Conservation (phyloP, 2,888 invertebrate genomes). For the Hemaris fuciformis region DNA sequence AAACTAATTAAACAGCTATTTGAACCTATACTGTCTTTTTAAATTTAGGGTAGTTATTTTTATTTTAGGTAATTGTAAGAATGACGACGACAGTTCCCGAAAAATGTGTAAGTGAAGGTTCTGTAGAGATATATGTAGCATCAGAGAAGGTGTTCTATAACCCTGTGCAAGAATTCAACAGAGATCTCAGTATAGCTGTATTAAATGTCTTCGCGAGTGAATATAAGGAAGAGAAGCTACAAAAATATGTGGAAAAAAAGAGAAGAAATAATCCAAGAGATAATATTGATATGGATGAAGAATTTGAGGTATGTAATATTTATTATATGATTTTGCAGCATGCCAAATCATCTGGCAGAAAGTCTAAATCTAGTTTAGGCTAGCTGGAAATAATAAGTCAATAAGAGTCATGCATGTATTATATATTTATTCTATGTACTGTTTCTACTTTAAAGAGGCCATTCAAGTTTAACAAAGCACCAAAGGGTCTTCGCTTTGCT, state of each 20-base stretch:
- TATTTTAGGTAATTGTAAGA: constrained; percentile 44
- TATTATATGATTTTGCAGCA: background rate
- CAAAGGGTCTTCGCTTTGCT: too few relatives aligned
- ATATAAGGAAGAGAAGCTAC: constrained; percentile 52
- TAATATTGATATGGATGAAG: constrained; percentile 14
- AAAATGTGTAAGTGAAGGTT: constrained; percentile 86
- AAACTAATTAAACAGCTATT: too few relatives aligned
- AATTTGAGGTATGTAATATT: constrained; percentile 25
- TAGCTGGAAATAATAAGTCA: too few relatives aligned
- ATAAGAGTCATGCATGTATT: too few relatives aligned
- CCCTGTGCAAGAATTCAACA: constrained; percentile 98
- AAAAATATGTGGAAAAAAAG: constrained; percentile 38
- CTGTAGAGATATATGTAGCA: constrained; percentile 87
- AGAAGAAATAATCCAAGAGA: constrained; percentile 32
- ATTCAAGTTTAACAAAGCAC: too few relatives aligned
- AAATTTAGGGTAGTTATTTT: too few relatives aligned
- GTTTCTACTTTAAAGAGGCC: too few relatives aligned
- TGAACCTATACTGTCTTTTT: too few relatives aligned
- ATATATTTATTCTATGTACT: too few relatives aligned
- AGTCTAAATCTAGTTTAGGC: too few relatives aligned
- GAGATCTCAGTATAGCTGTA: constrained; percentile 93
- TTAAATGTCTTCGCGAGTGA: constrained; percentile 84
- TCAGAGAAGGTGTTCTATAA: constrained; percentile 96
- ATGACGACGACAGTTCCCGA: constrained; percentile 47
- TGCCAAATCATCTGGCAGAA: too few relatives aligned